phyloP scores from a whole-genome alignment of 2,888 invertebrate species.

The Monopis laevigella region DNA sequence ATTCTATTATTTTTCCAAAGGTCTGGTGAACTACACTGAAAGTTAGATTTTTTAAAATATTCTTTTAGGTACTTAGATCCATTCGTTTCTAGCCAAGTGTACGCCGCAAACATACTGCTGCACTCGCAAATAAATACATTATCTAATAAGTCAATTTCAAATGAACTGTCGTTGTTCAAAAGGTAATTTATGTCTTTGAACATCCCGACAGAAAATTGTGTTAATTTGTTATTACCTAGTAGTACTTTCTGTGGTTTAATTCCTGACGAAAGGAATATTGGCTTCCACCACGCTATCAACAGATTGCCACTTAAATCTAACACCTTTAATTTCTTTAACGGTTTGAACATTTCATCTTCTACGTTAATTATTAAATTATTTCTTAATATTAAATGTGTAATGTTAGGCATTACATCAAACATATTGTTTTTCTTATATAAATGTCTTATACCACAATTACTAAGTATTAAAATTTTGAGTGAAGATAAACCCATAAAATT shows the following conservation, averaged over 20 bases:
- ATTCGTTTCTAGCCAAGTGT: conserved; percentile 47
- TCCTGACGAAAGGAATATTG: conserved; percentile 54
- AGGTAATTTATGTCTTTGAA: conserved; percentile 61
- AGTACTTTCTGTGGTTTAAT: conserved; percentile 41
- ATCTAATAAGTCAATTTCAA: conserved; percentile 50
- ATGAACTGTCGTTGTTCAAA: conserved; percentile 30
- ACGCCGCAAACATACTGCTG: conserved; percentile 45
- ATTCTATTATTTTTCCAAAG: conserved; percentile 51
- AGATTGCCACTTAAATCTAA: conserved; percentile 63
- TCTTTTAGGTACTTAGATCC: conserved; percentile 35
- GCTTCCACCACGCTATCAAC: conserved; percentile 60
- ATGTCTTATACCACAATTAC: conserved; percentile 56
- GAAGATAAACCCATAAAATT: conserved; percentile 58
- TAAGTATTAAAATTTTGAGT: conserved; percentile 53
- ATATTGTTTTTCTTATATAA: conserved; percentile 53
- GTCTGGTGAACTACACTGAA: conserved; percentile 52
- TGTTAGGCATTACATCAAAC: conserved; percentile 55
- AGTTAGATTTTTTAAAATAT: conserved; percentile 40
- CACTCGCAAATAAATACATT: conserved; percentile 69
- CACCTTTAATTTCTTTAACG: conserved; percentile 44
- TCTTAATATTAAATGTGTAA: conserved; percentile 57
- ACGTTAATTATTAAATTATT: conserved; percentile 56
- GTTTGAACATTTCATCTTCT: conserved; percentile 43
- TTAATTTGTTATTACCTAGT: conserved; percentile 63
- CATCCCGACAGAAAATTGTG: conserved; percentile 65